Percentiles rank a stretch among this genome's conserved stretches.
phyloP scores from a whole-genome alignment of 2,888 invertebrate genomes.

The Uropetala carovei region DNA sequence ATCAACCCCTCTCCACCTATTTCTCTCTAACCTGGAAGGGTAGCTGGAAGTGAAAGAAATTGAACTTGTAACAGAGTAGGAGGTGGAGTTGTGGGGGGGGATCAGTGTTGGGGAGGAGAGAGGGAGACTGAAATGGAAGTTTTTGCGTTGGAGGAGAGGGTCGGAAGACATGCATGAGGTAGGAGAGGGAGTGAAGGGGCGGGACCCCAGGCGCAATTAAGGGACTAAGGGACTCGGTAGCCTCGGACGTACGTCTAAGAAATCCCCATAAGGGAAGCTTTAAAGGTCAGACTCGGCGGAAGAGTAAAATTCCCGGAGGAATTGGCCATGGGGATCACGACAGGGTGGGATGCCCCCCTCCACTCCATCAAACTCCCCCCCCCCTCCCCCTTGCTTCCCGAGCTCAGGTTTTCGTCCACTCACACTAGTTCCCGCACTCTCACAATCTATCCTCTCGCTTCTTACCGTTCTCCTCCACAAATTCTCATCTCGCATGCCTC shows the following conservation, averaged over 20 bases:
- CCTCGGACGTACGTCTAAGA: slow-evolving; percentile 40
- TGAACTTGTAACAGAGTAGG: neutral
- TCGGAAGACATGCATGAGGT: neutral
- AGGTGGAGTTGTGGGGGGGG: neutral
- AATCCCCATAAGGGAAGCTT: slow-evolving; percentile 30
- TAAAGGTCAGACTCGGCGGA: slow-evolving; percentile 46
- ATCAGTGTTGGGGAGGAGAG: neutral
- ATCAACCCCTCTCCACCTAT: no score
- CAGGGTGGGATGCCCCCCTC: neutral
- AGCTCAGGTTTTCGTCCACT: neutral
- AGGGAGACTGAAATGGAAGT: neutral
- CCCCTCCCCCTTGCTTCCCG: no score
- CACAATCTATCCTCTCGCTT: no score
- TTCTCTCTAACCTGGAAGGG: no score
- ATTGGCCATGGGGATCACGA: slow-evolving; percentile 23
- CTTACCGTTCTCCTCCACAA: neutral
- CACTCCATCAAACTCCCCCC: neutral
- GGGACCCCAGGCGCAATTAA: slow-evolving; percentile 45
- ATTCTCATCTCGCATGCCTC: neutral
- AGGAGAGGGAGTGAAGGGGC: neutral
- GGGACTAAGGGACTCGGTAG: slow-evolving; percentile 32
- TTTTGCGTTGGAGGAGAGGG: neutral
- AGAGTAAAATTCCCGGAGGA: slow-evolving; percentile 40
- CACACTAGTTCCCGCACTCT: neutral
- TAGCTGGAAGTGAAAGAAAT: no score